These are phyloP conservation scores for Dipodomys ordii DNA, from an alignment of 2,113 vertebrate genomes.

Conservation along the genomic window DNA sequence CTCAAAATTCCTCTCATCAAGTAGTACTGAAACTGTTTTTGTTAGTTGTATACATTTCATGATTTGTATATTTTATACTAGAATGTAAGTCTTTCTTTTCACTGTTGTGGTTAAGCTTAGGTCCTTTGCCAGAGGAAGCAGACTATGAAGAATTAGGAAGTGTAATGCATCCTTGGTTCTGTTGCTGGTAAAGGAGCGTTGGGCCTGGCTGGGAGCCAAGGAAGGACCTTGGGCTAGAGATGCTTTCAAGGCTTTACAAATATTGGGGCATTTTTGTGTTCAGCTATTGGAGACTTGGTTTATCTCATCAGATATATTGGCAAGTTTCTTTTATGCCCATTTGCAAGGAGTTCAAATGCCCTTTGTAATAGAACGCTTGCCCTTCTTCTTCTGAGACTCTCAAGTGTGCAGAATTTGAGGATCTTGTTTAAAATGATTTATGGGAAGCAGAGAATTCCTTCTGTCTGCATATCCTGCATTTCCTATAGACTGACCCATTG, in stretches of 20 bases:
- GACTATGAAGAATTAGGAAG: constrained; percentile 82
- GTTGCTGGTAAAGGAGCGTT: constrained; percentile 61
- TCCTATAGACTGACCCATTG: not conserved
- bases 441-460: not conserved
- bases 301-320: constrained; percentile 17
- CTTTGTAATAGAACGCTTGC: constrained; percentile 33
- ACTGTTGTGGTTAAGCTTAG: constrained; percentile 84
- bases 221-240: not conserved
- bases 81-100: constrained; percentile 82
- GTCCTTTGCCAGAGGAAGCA: constrained; percentile 83
- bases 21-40: constrained; percentile 85
- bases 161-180: constrained; percentile 66
- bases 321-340: not conserved
- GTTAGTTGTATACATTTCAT: constrained; percentile 88
- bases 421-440: constrained; percentile 31
- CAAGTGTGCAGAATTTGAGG: constrained; percentile 31
- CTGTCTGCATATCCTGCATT: not conserved
- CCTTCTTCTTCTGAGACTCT: not conserved
- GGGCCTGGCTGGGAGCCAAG: constrained; percentile 49
- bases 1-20: constrained; percentile 86
- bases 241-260: constrained; percentile 65
- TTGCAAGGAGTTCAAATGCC: constrained; percentile 34
- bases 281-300: constrained; percentile 35
- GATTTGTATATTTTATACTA: constrained; percentile 86
- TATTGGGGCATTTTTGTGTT: not conserved